Conservation (phyloP, 2,113 vertebrate species). For the Laticauda laticaudata region DNA sequence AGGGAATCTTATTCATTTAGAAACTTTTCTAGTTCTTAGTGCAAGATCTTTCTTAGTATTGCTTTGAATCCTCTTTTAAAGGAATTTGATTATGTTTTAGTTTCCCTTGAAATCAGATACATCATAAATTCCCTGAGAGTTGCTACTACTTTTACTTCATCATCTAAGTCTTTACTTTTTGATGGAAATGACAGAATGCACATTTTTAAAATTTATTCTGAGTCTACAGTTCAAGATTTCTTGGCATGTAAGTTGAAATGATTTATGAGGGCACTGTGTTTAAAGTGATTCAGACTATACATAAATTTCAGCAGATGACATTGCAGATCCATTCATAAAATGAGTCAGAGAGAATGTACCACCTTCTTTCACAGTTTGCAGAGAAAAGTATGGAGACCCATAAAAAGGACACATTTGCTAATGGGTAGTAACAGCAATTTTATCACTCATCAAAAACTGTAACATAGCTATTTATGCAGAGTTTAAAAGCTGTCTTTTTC, state of each 20-base stretch:
- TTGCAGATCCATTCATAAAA: slow-evolving; percentile 22
- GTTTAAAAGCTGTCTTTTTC: not conserved
- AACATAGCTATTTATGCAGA: not conserved
- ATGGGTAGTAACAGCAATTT: not conserved
- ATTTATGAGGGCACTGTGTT: not conserved
- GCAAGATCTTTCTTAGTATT: not conserved
- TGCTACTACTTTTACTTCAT: not conserved
- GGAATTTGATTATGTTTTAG: not conserved
- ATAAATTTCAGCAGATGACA: not conserved
- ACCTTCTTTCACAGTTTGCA: slow-evolving; percentile 7
- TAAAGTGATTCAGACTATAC: not conserved
- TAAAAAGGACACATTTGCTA: slow-evolving; percentile 2
- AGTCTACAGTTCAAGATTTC: not conserved
- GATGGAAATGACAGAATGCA: not conserved
- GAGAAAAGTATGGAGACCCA: not conserved
- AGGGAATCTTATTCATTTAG: not conserved
- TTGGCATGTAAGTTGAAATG: not conserved
- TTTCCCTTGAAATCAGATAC: not conserved
- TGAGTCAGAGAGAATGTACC: not conserved
- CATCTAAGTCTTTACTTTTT: not conserved
- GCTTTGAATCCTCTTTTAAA: not conserved
- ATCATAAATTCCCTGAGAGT: not conserved
- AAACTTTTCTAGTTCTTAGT: not conserved
- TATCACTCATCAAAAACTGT: not conserved
- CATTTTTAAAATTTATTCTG: not conserved